Conservation (phyloP, 2,888 invertebrate genomes). For the Drosophila prolongata region DNA sequence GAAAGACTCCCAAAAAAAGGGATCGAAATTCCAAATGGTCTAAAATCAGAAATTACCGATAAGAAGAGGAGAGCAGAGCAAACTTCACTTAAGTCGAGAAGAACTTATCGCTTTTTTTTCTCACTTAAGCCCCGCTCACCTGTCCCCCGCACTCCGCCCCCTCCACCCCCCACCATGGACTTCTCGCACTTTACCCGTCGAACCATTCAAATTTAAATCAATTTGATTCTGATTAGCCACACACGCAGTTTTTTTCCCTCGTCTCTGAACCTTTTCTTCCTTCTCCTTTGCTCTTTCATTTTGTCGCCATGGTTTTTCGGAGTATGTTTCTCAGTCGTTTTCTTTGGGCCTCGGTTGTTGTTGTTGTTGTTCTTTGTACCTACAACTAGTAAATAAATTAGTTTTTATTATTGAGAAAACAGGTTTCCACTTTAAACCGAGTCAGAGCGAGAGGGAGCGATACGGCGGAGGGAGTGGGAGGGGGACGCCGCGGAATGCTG, state of each 20-base stretch:
- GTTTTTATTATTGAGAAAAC: conserved; percentile 76
- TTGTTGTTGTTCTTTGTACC: conserved; percentile 58
- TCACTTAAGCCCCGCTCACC: conserved; percentile 45
- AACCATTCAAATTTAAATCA: conserved; percentile 79
- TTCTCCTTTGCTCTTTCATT: conserved; percentile 23
- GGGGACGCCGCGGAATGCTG: conserved; percentile 15
- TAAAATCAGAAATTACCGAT: conserved; percentile 21
- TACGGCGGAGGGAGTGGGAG: background rate
- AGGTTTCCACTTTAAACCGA: conserved; percentile 56
- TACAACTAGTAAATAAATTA: conserved; percentile 79
- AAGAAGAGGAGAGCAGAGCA: conserved; percentile 8
- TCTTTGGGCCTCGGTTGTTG: conserved; percentile 17
- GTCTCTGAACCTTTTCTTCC: conserved; percentile 24
- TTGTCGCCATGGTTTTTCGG: conserved; percentile 47
- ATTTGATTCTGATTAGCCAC: conserved; percentile 82
- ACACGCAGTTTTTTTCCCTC: conserved; percentile 71
- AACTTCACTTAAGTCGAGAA: conserved; percentile 19
- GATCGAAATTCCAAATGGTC: conserved; percentile 18
- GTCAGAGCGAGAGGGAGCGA: conserved; percentile 17
- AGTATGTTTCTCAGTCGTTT: conserved; percentile 25
- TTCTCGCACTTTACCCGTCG: conserved; percentile 67
- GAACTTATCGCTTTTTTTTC: conserved; percentile 55
- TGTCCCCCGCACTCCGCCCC: background rate
- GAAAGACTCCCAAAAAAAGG: background rate
- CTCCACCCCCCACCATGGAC: background rate